Evolutionary conservation across 2,797 vertebrate genomes (phyloP), one percentile per base, ranked within the genome.

Genomic region (Morus bassanus): DNA sequence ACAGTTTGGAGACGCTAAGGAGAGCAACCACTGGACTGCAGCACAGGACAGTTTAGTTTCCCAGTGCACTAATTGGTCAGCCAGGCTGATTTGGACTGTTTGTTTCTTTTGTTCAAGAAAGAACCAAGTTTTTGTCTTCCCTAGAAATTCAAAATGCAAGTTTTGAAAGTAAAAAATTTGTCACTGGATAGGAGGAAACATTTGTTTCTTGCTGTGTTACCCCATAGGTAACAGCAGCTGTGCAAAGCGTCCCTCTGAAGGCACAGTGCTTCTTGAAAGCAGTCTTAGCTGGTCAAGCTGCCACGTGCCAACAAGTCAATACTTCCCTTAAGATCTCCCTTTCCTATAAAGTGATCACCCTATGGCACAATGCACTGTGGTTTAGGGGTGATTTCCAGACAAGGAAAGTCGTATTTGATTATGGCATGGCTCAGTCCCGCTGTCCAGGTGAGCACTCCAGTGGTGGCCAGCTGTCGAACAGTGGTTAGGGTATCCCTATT

Each of bases 401-500:
- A 65, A 54, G 80, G 21, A 24, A 50, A 25, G 53, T 41, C 50
- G 37, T 53, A 1, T 68, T 61, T 92, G 83, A 31, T 79, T 28
- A 25, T 15, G 19, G 16, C 2, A 2, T 93, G 92, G 96, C 89
- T 95, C 56, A 4, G 61, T 76, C 45, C 78, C 60, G 35, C 73
- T 95, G 91, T 85, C 87, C 92, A 63, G 77, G 75, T 72, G 75
- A 74, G 67, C 4, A 4, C 69, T 91, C 91, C 92, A 65, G 94
- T 75, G 88, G 96, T 85, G 83, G 80, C 78, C 0, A 0, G 16
- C 25, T 69, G 64, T 60, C 2, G 0, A 3, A 2, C 2, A 21
- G 74, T 48, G 48, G 56, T 61, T 88, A 78, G 91, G 86, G 77
- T 94, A 95, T 89, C 96, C 97, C 94, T 96, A 5, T 90, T 97